Base-by-base conservation (phyloP, 2,797 vertebrate genomes). In the Microchirus variegatus region DNA sequence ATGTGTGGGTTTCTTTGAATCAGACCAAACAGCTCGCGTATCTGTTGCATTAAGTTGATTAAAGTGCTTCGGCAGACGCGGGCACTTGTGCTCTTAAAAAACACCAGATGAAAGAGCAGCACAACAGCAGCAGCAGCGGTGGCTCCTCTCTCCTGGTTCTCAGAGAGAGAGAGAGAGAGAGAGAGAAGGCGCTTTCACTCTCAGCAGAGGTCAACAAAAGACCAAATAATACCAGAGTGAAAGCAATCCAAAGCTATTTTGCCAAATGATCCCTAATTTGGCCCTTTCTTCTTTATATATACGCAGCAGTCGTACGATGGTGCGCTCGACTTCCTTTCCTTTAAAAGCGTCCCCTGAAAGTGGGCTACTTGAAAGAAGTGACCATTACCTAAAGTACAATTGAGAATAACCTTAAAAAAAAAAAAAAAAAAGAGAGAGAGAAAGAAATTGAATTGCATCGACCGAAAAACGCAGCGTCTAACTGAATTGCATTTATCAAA, bases 41-140 rank as follows among this genome's bases (percentile, higher is more conserved):
- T 88, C 89, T 83, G 92, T 92, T 94, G 94, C 96, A 99, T 98
- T 97, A 97, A 93, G 92, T 95, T 98, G 96, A 99, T 99, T 96
- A 98, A 97, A 97, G 97, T 95, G 92, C 88, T 46, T 80, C 77
- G 87, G 93, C 90, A 83, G 90, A 94, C 93, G 86, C 88, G 75
- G 81, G 88, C 89, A 90, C 90, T 90, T 93, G 90, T 89, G 93
- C 93, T 94, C 93, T 95, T 91, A 92, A 88, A 88, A 31, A 90
- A 91, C 90, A 92, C 93, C 80, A 98, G 96, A 99, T 99, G 96
- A 99, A 99, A 99, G 96, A 95, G 87, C 69, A 85, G 77, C 74
- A 59, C 85, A 80, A 87, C 82, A 82, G 73, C 63, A 0, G 75
- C 82, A 82, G 73, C 63, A 0, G 75, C 78, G 44, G 16, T n/a